Evolutionary conservation across 2,113 vertebrate species (phyloP).

Genomic region (Phalacrocorax pelagicus): DNA sequence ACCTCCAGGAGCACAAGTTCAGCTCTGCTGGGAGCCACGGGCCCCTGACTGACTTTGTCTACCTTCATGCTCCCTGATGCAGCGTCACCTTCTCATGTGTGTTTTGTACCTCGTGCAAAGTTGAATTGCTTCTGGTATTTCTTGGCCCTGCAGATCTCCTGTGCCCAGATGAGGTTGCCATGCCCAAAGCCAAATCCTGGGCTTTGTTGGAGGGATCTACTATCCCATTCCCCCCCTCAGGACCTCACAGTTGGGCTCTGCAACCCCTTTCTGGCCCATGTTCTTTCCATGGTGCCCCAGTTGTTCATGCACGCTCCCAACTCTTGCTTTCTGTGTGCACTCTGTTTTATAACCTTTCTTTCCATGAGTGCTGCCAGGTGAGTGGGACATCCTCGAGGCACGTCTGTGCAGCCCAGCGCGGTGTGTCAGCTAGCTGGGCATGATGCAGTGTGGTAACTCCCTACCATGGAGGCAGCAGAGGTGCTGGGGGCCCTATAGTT

Average conservation of each 20-base stretch:
- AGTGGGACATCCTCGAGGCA: not conserved
- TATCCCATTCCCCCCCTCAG: accelerated
- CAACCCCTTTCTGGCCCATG: not conserved
- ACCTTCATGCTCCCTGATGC: not conserved
- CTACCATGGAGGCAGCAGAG: accelerated
- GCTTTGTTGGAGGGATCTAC: not conserved
- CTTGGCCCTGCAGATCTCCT: not conserved
- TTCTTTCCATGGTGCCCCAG: not conserved
- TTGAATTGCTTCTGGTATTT: not conserved
- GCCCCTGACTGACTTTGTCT: not conserved
- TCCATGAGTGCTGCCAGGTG: accelerated
- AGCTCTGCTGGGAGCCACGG: not conserved
- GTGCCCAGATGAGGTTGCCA: not conserved
- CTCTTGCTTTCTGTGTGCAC: not conserved
- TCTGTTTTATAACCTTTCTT: not conserved
- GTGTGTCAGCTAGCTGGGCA: not conserved
- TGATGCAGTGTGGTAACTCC: not conserved
- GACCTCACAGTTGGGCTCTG: not conserved
- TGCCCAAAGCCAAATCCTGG: not conserved
- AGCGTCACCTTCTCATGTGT: not conserved
- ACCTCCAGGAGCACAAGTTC: not conserved
- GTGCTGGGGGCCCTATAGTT: accelerated
- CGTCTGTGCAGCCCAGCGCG: accelerated
- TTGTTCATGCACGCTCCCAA: accelerated
- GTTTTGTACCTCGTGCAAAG: not conserved